A percentile compares a stretch with the other conserved stretches of the same genome.
These are phyloP conservation scores for Octodonta nipae DNA, from an alignment of 2,888 invertebrate species.

Conservation along the genomic window DNA sequence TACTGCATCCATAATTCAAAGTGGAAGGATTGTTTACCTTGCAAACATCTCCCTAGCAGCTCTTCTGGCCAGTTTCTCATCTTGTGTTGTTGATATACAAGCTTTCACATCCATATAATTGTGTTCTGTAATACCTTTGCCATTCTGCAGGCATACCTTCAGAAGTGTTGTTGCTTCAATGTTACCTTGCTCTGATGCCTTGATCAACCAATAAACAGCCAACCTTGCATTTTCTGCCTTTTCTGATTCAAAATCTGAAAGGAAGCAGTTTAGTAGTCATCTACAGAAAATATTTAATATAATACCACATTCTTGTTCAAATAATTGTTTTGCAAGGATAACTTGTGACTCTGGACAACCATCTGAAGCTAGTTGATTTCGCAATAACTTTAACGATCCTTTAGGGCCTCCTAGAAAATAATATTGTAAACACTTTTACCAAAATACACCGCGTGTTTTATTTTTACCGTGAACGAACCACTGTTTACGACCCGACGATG, in stretches of 20 bases:
- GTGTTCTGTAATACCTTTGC: conserved; percentile 58
- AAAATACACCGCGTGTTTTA: too few species aligned
- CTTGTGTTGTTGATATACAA: conserved; percentile 70
- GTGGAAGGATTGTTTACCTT: too few species aligned
- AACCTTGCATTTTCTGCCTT: conserved; percentile 64
- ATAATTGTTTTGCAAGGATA: conserved; percentile 67
- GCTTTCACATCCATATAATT: conserved; percentile 61
- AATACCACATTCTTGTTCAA: conserved; percentile 66
- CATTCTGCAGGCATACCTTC: conserved; percentile 56
- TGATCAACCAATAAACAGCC: conserved; percentile 83
- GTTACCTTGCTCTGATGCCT: conserved; percentile 85
- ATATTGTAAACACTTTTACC: background rate
- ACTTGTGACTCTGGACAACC: conserved; percentile 84
- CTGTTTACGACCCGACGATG: conserved; percentile 54
- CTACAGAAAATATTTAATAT: conserved; percentile 7
- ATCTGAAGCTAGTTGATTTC: conserved; percentile 69
- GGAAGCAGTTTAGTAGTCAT: too few species aligned
- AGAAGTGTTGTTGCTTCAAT: conserved; percentile 72
- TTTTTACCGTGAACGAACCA: conserved; percentile 62
- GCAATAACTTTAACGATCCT: conserved; percentile 48
- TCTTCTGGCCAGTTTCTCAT: conserved; percentile 75
- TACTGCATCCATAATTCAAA: too few species aligned
- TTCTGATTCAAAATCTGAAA: conserved; percentile 41
- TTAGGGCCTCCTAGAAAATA: conserved; percentile 45
- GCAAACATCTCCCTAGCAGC: conserved; percentile 79